Evolutionary conservation across 2,797 vertebrate species (phyloP).

Genomic region (Pangasius djambal): DNA sequence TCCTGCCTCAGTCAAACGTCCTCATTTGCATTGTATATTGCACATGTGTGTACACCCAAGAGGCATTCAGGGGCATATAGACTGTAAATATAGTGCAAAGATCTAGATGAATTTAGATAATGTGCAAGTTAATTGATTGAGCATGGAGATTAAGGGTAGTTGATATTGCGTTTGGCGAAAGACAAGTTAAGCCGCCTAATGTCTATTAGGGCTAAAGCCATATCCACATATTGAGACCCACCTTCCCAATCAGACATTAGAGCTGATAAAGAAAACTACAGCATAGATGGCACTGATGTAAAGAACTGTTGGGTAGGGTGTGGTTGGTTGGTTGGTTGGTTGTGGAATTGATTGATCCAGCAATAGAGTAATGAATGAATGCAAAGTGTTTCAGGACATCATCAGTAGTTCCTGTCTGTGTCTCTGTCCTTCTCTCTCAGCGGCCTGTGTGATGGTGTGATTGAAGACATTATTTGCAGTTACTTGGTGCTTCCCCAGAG

Average conservation of each 20-base stretch:
- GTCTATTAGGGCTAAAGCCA: background rate
- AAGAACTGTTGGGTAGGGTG: background rate
- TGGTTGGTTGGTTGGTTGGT: background rate
- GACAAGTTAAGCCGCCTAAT: background rate
- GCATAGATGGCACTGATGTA: background rate
- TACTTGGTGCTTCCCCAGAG: conserved; percentile 91
- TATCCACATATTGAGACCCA: background rate
- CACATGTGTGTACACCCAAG: background rate
- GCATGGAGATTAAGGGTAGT: background rate
- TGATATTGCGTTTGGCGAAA: background rate
- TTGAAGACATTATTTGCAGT: conserved; percentile 91
- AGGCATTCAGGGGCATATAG: background rate
- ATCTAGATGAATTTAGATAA: background rate
- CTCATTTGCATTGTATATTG: background rate
- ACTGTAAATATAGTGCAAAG: background rate
- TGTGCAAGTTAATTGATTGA: background rate
- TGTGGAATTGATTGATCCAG: background rate
- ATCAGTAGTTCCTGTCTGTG: background rate
- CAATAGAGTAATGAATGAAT: background rate
- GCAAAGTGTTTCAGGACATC: background rate
- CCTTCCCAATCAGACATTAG: background rate
- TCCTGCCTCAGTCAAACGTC: background rate
- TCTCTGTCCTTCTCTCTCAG: conserved; percentile 66
- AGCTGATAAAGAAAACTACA: background rate
- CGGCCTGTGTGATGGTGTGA: conserved; percentile 88